Conservation (phyloP, 2,797 vertebrate genomes). For the Coendou prehensilis region DNA sequence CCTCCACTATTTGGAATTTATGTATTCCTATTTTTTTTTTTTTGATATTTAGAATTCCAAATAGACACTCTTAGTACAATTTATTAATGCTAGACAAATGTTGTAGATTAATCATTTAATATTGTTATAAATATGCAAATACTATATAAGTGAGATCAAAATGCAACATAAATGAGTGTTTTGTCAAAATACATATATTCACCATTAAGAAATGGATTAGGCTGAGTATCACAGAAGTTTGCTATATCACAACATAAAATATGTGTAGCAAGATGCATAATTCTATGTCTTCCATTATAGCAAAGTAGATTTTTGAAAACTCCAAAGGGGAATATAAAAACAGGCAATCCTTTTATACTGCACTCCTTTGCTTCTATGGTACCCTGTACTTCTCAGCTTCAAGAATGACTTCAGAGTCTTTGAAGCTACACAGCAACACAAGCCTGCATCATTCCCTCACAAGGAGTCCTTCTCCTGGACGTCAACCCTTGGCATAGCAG, state of each 20-base stretch:
- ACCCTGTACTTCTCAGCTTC: not conserved
- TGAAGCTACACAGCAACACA: not conserved
- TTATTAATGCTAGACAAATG: constrained; percentile 4
- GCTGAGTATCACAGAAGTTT: not conserved
- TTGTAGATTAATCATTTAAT: constrained; percentile 25
- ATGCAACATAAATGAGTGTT: not conserved
- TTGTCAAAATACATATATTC: not conserved
- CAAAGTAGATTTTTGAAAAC: constrained; percentile 2
- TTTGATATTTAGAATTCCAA: constrained; percentile 60
- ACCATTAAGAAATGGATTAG: constrained; percentile 14
- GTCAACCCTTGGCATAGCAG: not conserved
- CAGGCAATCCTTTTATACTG: not conserved
- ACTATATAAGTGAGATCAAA: not conserved
- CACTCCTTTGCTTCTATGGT: not conserved
- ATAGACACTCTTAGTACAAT: not conserved
- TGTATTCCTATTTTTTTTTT: constrained; percentile 22
- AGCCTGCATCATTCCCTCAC: not conserved
- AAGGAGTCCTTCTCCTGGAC: not conserved
- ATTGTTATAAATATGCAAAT: constrained; percentile 20
- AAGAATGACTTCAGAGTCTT: not conserved
- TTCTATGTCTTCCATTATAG: not conserved
- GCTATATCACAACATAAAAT: not conserved
- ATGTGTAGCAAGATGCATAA: not conserved
- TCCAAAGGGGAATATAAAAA: not conserved
- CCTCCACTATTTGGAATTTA: not conserved